Base-by-base conservation (phyloP, 2,888 invertebrate genomes). In the Lepidochitona cinerea region DNA sequence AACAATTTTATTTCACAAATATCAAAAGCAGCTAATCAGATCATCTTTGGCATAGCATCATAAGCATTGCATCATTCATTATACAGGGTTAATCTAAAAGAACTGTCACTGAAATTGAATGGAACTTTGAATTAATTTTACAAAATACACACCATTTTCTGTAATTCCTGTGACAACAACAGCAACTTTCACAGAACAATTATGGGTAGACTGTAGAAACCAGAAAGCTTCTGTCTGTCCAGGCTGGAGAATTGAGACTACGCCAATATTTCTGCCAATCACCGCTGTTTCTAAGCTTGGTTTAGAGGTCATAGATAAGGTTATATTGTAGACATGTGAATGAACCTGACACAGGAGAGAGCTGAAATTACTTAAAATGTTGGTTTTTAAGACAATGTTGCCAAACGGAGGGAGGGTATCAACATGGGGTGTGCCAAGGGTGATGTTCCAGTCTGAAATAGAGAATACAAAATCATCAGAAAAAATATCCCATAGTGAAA, bases 281-380 rank as follows among this genome's bases (percentile, higher is more conserved):
- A 77, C 71, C 1, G 80, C 71, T 9, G 71, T 74, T 29, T 53
- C 72, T n/a, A 71, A 37, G 1, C 68, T 12, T 32, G 77, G 65
- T 5, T 65, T 32, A 18, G 72, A 52, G 65, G 68, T 67, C 37
- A 72, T 35, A 7, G 84, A 83, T 29, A 84, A 68, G 9, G 79
- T 79, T 6, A 84, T n/a, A 32, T 80, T 75, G 18, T 74, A 54
- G 12, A 32, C 52, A 32, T 82, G 84, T 5, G 77, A 68, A 37
- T 84, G 84, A 29, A 76, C 79, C 41, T 84, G 81, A 71, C 79
- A 80, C 12, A 79, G 68, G 23, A 79, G 73, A 70, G 75, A 80
- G 23, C 71, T 64, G 0, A 70, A 67, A 12, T 68, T 33, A 52
- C 64, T 7, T 23, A 49, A 23, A 23, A 18, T 2, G 18, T 23